phyloP scores from a whole-genome alignment of 2,888 invertebrate species.

The Melikaiella ostensackeni region DNA sequence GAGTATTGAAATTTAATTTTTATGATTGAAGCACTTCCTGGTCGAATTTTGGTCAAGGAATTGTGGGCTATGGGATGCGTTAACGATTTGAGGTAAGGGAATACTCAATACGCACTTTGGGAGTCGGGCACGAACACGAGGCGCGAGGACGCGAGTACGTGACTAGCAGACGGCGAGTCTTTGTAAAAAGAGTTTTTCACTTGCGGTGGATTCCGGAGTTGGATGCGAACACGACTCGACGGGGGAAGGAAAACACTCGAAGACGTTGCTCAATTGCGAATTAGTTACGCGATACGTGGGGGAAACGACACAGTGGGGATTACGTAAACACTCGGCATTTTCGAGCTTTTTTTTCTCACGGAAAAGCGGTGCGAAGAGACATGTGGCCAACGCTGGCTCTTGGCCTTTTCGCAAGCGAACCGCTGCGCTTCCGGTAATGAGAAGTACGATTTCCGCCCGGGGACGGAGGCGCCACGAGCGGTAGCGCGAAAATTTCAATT shows the following conservation, averaged over 20 bases:
- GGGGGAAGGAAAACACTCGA: not conserved
- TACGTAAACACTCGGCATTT: constrained; percentile 73
- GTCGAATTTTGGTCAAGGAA: not conserved
- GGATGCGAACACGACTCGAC: not conserved
- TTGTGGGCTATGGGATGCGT: not conserved
- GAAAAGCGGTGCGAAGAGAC: constrained; percentile 63
- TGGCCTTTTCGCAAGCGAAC: constrained; percentile 62
- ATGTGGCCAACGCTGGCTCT: constrained; percentile 70
- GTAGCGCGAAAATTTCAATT: not conserved
- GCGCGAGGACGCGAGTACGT: constrained; percentile 31
- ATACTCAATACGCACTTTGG: not conserved
- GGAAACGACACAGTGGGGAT: constrained; percentile 47
- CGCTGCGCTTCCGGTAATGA: constrained; percentile 66
- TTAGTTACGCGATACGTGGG: not conserved
- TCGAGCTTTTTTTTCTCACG: constrained; percentile 60
- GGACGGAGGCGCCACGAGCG: not conserved
- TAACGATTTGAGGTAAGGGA: not conserved
- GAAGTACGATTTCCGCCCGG: not conserved
- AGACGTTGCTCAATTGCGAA: not conserved
- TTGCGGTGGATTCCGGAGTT: not conserved
- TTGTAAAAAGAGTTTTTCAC: not conserved
- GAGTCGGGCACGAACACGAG: constrained; percentile 6
- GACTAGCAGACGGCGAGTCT: constrained; percentile 31
- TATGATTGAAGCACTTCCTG: not conserved
- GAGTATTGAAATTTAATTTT: not conserved